Percentiles rank a stretch among this genome's conserved stretches.
Evolutionary conservation across 2,113 vertebrate species (phyloP).

Genomic region (Bubo blakistoni): DNA sequence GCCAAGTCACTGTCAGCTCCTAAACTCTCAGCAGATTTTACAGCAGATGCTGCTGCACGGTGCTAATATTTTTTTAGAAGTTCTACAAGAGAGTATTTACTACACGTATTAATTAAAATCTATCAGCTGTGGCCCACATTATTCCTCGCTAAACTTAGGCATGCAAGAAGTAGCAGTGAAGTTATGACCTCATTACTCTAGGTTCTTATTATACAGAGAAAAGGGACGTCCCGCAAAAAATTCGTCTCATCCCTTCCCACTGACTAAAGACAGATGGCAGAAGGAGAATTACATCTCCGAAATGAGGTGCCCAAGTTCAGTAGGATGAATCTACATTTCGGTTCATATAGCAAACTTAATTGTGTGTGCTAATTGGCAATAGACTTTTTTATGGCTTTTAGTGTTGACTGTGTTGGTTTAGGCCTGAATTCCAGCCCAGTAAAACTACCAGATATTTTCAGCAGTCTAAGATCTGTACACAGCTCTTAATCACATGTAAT

Average conservation of each 20-base stretch:
- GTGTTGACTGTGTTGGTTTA: not conserved
- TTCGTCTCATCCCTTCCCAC: not conserved
- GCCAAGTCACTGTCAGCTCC: not conserved
- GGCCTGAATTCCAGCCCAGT: not conserved
- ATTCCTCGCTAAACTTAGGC: not conserved
- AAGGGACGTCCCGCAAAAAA: not conserved
- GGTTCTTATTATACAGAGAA: not conserved
- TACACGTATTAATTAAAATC: slow-evolving; percentile 41
- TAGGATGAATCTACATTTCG: not conserved
- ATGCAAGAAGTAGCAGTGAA: not conserved
- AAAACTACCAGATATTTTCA: not conserved
- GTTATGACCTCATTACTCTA: not conserved
- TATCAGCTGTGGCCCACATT: not conserved
- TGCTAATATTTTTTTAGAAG: not conserved
- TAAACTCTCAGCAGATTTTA: not conserved
- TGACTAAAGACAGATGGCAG: not conserved
- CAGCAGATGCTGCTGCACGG: not conserved
- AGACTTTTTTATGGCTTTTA: not conserved
- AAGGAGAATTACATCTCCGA: not conserved
- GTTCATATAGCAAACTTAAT: not conserved
- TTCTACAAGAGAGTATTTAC: slow-evolving; percentile 35
- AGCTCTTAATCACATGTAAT: slow-evolving; percentile 21
- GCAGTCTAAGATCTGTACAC: not conserved
- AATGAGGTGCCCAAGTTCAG: not conserved
- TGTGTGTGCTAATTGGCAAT: not conserved